A percentile compares a stretch with the other conserved stretches of the same genome.
Conservation (phyloP, 2,888 invertebrate genomes). For the Colostygia pectinataria region DNA sequence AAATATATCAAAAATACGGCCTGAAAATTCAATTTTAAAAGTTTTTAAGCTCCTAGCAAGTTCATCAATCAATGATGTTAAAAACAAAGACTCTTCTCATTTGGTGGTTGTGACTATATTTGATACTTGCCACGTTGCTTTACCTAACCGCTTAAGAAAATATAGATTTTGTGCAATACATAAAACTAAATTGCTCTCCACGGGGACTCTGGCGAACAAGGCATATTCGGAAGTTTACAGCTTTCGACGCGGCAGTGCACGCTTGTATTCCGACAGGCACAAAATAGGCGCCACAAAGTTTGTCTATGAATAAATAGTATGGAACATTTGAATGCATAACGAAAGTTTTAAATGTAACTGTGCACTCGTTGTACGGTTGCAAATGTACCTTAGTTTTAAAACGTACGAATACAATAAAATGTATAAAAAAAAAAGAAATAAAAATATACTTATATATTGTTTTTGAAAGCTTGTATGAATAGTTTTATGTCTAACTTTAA, state of each 20-base stretch:
- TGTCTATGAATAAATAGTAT: constrained; percentile 21
- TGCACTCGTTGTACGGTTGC: not conserved
- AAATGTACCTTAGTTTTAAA: constrained; percentile 1
- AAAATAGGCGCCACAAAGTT: constrained; percentile 19
- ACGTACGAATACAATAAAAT: too few species aligned
- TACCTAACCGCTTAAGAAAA: not conserved
- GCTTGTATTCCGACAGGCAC: constrained; percentile 11
- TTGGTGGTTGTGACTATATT: too few species aligned
- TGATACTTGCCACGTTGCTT: too few species aligned
- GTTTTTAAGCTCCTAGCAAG: too few species aligned
- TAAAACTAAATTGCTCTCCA: constrained; percentile 7
- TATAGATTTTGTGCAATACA: not conserved
- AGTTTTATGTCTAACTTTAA: too few species aligned
- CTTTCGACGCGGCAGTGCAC: constrained; percentile 7
- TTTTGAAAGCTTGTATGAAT: too few species aligned
- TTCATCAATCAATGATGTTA: too few species aligned
- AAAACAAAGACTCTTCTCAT: too few species aligned
- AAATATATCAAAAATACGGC: too few species aligned
- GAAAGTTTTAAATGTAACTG: constrained; percentile 5
- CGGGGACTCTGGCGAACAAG: constrained; percentile 11
- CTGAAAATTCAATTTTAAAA: too few species aligned
- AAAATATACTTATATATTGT: too few species aligned
- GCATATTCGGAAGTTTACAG: constrained; percentile 14
- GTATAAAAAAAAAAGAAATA: too few species aligned
- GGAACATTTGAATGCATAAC: constrained; percentile 13